phyloP scores from a whole-genome alignment of 2,797 vertebrate genomes.

The Sebastes cheni region DNA sequence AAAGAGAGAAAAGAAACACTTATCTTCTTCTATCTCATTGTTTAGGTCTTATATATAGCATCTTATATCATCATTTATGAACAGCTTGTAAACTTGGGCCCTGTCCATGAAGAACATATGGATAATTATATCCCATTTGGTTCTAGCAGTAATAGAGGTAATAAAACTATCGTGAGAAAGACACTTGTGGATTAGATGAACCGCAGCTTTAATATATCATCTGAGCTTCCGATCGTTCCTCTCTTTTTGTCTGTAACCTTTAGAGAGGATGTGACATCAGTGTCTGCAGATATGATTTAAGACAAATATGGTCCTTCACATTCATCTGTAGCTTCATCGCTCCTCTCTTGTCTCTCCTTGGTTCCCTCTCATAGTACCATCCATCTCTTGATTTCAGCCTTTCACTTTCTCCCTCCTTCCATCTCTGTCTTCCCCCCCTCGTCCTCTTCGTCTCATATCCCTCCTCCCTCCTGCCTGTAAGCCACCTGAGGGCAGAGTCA shows the following conservation, averaged over 20 bases:
- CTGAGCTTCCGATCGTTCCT: not conserved
- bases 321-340: conserved; percentile 21
- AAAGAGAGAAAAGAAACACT: too few species aligned
- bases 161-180: not conserved
- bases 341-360: conserved; percentile 17
- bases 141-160: not conserved
- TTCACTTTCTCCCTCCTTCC: not conserved
- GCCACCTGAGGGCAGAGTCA: conserved; percentile 30
- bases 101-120: not conserved
- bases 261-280: conserved; percentile 21
- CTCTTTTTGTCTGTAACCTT: conserved; percentile 33
- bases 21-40: not conserved
- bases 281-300: conserved; percentile 20
- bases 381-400: conserved; percentile 31
- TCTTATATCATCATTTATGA: not conserved
- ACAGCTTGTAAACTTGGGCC: not conserved
- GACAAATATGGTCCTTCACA: conserved; percentile 31
- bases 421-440: not conserved
- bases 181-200: not conserved
- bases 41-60: not conserved
- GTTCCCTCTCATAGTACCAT: conserved; percentile 21
- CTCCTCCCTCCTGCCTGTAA: conserved; percentile 3
- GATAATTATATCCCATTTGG: not conserved
- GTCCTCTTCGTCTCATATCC: not conserved
- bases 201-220: not conserved